Percentiles rank a stretch among this genome's conserved stretches.
phyloP scores from a whole-genome alignment of 2,888 invertebrate genomes.

The Lathronympha strigana region DNA sequence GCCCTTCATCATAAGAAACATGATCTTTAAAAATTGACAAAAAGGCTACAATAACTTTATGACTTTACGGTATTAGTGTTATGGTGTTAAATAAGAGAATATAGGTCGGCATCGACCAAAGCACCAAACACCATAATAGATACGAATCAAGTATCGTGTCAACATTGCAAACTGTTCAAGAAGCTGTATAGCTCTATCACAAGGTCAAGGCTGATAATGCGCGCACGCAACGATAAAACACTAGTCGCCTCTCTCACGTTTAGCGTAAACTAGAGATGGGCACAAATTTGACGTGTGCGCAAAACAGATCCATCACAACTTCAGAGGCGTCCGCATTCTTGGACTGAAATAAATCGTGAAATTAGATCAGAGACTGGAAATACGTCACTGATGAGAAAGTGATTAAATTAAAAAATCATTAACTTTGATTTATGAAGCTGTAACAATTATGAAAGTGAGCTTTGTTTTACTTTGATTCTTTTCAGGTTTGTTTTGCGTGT shows the following conservation, averaged over 20 bases:
- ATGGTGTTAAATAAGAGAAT: too few species aligned
- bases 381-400: conserved; percentile 43
- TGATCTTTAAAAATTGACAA: too few species aligned
- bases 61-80: too few species aligned
- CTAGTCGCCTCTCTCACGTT: conserved; percentile 58
- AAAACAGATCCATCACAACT: conserved; percentile 66
- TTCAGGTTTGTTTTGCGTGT: conserved; percentile 11
- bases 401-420: conserved; percentile 11
- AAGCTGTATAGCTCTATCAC: conserved; percentile 61
- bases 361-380: conserved; percentile 51
- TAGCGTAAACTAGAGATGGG: conserved; percentile 38
- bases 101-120: too few species aligned
- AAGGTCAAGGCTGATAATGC: conserved; percentile 70
- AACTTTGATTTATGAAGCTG: conserved; percentile 24
- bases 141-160: conserved; percentile 37
- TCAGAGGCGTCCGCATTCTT: conserved; percentile 69
- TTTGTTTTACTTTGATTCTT: conserved; percentile 22
- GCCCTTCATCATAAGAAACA: too few species aligned
- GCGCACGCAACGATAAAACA: conserved; percentile 52
- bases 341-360: conserved; percentile 73
- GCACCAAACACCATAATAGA: conserved; percentile 26
- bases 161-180: conserved; percentile 62
- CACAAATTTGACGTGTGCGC: conserved; percentile 44
- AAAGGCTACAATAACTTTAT: too few species aligned
- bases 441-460: conserved; percentile 20